Evolutionary conservation across 1,140 invertebrate genomes (phyloP), one percentile per base, ranked within the genome.

Genomic region (Psilanteris sp.): DNA sequence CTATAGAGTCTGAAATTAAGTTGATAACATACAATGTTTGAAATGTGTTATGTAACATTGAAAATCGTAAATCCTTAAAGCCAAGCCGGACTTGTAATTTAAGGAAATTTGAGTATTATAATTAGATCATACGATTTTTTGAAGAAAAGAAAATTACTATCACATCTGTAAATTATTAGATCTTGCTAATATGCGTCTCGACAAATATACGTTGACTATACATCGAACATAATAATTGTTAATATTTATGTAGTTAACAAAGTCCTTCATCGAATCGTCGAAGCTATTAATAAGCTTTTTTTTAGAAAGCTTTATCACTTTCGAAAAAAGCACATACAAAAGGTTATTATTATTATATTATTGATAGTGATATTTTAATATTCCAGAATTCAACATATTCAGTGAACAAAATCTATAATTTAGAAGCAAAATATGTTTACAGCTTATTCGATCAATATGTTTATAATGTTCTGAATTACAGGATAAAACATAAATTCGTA

Each of bases 181-280:
- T 31, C 15, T 46, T 46, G 18, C 34, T 57, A 68, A 41, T 48
- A 67, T 9, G 62, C 39, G 16, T 37, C 41, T 67, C 41, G 20
- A 68, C 52, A 52, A 57, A 57, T 59, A 41, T 29, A 41, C 64
- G 41, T 67, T 67, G 24, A 54, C 24, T 57, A 39, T 67, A 67
- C 62, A 67, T 67, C 62, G 62, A 67, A 67, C 41, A 48, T 67
- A 10, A 67, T 57, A 67, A 67, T 55, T 67, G 50, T 55, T 55
- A 67, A 57, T 39, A 32, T 55, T 67, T 67, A 57, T 55, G 62
- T 67, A 67, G 62, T 57, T 67, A 16, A 48, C 14, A 55, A 9
- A 16, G 50, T 44, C 46, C 62, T 31, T 67, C 26, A 39, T 14
- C 15, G 50, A 41, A 67, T 39, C 41, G 18, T 57, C 32, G 18